Conservation (phyloP, 2,797 vertebrate species). For the Danio kyathit region DNA sequence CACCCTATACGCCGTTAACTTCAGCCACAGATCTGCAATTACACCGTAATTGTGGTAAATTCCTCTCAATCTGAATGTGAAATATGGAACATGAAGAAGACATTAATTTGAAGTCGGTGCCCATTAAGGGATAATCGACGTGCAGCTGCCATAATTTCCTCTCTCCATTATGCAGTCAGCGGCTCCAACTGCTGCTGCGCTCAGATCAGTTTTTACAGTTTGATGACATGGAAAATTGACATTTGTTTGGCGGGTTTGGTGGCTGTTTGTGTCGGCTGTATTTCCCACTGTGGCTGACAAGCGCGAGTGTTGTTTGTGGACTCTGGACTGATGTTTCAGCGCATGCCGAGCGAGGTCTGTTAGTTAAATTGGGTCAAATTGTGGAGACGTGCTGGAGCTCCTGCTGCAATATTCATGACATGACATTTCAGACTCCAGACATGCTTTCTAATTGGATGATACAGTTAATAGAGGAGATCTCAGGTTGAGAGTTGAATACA, state of each 20-base stretch:
- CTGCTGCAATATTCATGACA: conserved; percentile 46
- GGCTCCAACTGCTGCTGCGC: conserved; percentile 20
- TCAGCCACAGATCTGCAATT: conserved; percentile 52
- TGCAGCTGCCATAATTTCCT: conserved; percentile 54
- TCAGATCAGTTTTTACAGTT: conserved; percentile 35
- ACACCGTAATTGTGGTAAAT: conserved; percentile 52
- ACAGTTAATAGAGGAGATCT: conserved; percentile 46
- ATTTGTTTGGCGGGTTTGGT: conserved; percentile 28
- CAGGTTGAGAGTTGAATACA: no score
- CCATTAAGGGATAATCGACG: conserved; percentile 57
- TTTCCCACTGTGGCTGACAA: no score
- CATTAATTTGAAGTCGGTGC: conserved; percentile 48
- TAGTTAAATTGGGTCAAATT: conserved; percentile 68
- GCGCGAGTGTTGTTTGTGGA: no score
- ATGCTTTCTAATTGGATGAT: conserved; percentile 62
- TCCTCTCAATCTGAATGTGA: conserved; percentile 47
- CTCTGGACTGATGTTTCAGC: no score
- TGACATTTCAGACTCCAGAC: conserved; percentile 66
- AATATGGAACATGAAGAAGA: conserved; percentile 57
- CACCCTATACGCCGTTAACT: conserved; percentile 31
- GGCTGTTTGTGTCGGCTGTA: neutral
- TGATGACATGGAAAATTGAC: conserved; percentile 38
- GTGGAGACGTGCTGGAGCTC: conserved; percentile 54
- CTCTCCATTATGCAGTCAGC: conserved; percentile 51
- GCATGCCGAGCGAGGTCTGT: conserved; percentile 52